Evolutionary conservation across 2,888 invertebrate genomes (phyloP).

Genomic region (Drosophila kambysellisi): DNA sequence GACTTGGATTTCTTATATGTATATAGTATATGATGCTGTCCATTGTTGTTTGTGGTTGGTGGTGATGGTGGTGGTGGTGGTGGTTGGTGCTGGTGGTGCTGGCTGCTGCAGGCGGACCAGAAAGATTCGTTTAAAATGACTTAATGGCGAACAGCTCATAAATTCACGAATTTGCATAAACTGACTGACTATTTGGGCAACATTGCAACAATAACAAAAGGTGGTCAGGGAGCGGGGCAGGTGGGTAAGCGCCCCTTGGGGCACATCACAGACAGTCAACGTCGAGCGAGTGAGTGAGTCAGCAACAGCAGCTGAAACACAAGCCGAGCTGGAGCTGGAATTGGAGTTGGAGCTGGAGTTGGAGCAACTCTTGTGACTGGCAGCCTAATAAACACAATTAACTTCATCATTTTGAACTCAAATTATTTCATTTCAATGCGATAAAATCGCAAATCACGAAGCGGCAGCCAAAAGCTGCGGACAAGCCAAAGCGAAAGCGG

Average conservation of each 20-base stretch:
- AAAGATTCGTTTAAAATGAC: constrained; percentile 76
- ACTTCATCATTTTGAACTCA: constrained; percentile 83
- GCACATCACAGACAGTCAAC: constrained; percentile 40
- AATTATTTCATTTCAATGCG: constrained; percentile 84
- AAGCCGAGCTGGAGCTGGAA: constrained; percentile 35
- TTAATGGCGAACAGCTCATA: constrained; percentile 78
- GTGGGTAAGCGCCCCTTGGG: constrained; percentile 68
- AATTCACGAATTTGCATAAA: constrained; percentile 79
- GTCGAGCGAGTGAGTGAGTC: constrained; percentile 41
- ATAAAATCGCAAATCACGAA: constrained; percentile 84
- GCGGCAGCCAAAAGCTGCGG: constrained; percentile 48
- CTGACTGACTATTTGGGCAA: constrained; percentile 63
- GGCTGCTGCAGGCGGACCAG: constrained; percentile 50
- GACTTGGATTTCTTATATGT: constrained; percentile 42
- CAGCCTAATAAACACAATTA: constrained; percentile 81
- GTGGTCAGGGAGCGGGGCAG: not conserved
- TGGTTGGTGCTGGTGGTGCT: constrained; percentile 16
- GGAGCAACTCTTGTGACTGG: constrained; percentile 64
- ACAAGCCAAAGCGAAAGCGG: constrained; percentile 49
- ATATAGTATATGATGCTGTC: constrained; percentile 30
- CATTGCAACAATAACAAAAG: constrained; percentile 44
- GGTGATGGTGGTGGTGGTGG: constrained; percentile 27
- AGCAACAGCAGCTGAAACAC: constrained; percentile 20
- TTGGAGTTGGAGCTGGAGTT: constrained; percentile 44
- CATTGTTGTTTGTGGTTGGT: constrained; percentile 55